phyloP scores from a whole-genome alignment of 2,797 vertebrate species.

The Erethizon dorsatum region DNA sequence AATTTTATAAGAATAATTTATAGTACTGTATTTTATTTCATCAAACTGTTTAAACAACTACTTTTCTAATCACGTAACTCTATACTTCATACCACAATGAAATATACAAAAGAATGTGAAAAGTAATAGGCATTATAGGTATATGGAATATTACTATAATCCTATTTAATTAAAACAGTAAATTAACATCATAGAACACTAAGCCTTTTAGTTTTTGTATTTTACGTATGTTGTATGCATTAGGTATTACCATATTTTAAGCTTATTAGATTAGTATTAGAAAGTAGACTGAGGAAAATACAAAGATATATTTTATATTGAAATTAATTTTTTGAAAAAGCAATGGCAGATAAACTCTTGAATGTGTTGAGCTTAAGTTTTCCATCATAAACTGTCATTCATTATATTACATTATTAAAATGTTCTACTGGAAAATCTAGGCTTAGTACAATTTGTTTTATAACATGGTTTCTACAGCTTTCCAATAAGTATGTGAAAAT shows the following conservation, averaged over 20 bases:
- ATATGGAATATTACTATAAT: constrained; percentile 39
- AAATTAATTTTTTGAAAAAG: background rate
- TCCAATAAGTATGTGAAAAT: background rate
- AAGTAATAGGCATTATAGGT: constrained; percentile 11
- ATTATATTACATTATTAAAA: constrained; percentile 26
- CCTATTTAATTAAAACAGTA: constrained; percentile 55
- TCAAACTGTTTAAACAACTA: constrained; percentile 45
- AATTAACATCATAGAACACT: constrained; percentile 43
- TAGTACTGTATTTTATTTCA: constrained; percentile 32
- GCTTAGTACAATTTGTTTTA: background rate
- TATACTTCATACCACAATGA: constrained; percentile 33
- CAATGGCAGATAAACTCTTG: background rate
- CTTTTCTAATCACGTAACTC: constrained; percentile 64
- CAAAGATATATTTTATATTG: background rate
- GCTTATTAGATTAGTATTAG: background rate
- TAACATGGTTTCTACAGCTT: background rate
- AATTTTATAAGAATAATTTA: constrained; percentile 53
- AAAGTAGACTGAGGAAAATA: constrained; percentile 5
- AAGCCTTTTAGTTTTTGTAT: constrained; percentile 3
- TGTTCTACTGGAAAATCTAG: background rate
- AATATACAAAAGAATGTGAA: constrained; percentile 61
- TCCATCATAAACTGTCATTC: background rate
- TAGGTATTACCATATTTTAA: constrained; percentile 1
- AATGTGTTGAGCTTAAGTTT: background rate
- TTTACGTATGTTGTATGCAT: background rate